Conservation (phyloP, 2,888 invertebrate genomes). For the Acleris literana region DNA sequence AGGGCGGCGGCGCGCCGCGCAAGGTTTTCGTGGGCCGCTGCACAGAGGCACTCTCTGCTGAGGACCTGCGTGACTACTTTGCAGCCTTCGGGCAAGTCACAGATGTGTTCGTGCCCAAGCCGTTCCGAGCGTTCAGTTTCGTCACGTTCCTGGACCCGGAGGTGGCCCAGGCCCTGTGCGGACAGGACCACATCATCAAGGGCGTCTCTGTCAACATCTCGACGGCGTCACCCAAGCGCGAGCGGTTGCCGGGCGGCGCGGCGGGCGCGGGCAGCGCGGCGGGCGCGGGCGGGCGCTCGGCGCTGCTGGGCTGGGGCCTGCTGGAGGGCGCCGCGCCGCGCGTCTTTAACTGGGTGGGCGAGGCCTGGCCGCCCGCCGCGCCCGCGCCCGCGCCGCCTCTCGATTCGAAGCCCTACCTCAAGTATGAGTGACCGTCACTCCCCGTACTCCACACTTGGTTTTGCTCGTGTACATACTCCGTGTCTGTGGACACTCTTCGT, state of each 20-base stretch:
- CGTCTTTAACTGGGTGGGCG: constrained; percentile 58
- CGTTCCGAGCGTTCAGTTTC: constrained; percentile 92
- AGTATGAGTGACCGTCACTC: constrained; percentile 66
- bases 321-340: constrained; percentile 57
- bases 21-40: constrained; percentile 94
- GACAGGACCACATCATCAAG: constrained; percentile 92
- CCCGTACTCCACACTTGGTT: constrained; percentile 41
- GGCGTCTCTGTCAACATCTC: constrained; percentile 94
- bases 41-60: constrained; percentile 90
- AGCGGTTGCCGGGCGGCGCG: constrained; percentile 58
- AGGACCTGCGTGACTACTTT: constrained; percentile 91
- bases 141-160: constrained; percentile 92
- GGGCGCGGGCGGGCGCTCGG: constrained; percentile 40
- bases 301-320: constrained; percentile 65
- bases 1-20: constrained; percentile 86
- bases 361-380: constrained; percentile 56
- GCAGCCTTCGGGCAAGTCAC: constrained; percentile 91
- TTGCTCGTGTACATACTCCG: constrained; percentile 36
- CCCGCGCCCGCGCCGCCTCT: constrained; percentile 45
- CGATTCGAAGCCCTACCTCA: constrained; percentile 76
- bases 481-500: constrained; percentile 49
- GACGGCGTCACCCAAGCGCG: constrained; percentile 92
- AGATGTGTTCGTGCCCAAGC: constrained; percentile 94
- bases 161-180: constrained; percentile 90
- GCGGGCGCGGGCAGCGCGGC: constrained; percentile 24